phyloP scores from a whole-genome alignment of 2,113 vertebrate species.

The Odobenus rosmarus region DNA sequence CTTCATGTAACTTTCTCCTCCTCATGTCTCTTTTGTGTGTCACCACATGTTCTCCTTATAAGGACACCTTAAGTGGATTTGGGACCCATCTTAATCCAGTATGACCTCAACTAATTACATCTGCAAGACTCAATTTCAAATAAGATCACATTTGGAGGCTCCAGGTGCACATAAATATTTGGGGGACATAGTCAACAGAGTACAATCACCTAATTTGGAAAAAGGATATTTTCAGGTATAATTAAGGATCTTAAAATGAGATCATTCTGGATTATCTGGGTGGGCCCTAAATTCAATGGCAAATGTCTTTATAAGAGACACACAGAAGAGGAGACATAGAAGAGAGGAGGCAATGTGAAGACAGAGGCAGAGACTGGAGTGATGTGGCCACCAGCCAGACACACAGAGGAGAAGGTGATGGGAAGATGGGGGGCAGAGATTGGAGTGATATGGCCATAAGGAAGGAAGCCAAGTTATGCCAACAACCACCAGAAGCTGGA shows the following conservation, averaged over 20 bases:
- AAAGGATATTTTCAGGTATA: not conserved
- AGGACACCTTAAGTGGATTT: not conserved
- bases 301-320: not conserved
- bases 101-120: not conserved
- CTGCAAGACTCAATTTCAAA: not conserved
- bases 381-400: not conserved
- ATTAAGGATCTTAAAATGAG: not conserved
- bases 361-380: not conserved
- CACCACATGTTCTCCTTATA: not conserved
- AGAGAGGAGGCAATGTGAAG: not conserved
- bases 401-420: not conserved
- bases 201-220: not conserved
- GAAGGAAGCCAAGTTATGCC: not conserved
- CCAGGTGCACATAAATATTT: not conserved
- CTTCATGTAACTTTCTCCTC: not conserved
- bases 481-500: not conserved
- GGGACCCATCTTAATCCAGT: not conserved
- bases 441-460: not conserved
- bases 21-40: not conserved
- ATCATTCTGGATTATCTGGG: not conserved
- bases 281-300: not conserved
- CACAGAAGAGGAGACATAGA: not conserved
- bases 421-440: not conserved
- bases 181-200: not conserved
- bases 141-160: not conserved